A percentile compares a stretch with the other conserved stretches of the same genome.
Conservation (phyloP, 2,797 vertebrate genomes). For the Pseudochaenichthys georgianus region DNA sequence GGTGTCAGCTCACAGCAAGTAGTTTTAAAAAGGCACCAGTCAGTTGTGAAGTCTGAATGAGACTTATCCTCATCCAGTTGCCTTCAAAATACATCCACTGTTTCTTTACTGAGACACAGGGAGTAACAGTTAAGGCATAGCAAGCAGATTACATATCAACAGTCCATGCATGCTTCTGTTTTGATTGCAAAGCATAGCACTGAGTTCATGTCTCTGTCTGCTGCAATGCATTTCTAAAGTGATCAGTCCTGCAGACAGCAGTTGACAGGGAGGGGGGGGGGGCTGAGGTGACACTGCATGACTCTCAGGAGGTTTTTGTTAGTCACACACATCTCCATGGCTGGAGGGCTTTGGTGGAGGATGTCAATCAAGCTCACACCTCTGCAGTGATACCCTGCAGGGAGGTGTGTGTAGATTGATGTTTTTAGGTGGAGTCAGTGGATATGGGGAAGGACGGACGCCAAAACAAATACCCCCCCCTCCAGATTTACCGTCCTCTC, state of each 20-base stretch:
- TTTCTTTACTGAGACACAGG: no score
- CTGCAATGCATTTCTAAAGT: slow-evolving; percentile 68
- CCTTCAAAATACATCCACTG: no score
- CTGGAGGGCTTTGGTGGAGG: neutral
- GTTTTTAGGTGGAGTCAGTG: neutral
- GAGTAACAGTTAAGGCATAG: neutral
- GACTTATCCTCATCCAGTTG: no score
- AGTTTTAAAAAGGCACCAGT: neutral
- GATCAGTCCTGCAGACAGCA: slow-evolving; percentile 47
- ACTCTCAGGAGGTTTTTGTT: slow-evolving; percentile 82
- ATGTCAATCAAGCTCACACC: neutral
- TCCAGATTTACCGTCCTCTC: no score
- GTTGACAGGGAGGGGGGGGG: neutral
- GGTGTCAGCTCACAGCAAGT: neutral
- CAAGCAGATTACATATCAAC: neutral
- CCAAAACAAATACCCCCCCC: no score
- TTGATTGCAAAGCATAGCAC: slow-evolving; percentile 16
- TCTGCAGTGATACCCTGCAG: neutral
- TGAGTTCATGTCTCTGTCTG: neutral
- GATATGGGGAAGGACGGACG: no score
- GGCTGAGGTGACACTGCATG: slow-evolving; percentile 50
- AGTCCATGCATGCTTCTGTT: neutral
- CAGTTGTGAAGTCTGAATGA: neutral
- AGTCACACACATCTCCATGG: slow-evolving; percentile 69
- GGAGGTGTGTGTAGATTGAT: no score